phyloP scores from a whole-genome alignment of 2,888 invertebrate species.

The Drosophila anceps region DNA sequence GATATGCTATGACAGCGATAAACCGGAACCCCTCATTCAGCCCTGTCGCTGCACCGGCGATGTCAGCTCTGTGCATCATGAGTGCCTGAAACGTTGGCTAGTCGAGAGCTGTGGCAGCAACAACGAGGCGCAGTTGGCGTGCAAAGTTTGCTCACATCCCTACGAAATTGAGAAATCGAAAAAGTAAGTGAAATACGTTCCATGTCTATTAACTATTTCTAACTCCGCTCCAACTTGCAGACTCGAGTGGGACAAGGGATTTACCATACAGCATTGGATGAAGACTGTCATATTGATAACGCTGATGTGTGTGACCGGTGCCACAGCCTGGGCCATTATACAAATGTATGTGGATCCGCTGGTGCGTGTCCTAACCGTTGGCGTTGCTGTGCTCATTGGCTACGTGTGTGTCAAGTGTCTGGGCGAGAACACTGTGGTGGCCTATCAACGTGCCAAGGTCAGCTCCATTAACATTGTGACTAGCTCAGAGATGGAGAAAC shows the following conservation, averaged over 20 bases:
- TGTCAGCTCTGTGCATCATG: conserved; percentile 96
- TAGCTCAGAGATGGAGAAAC: conserved; percentile 83
- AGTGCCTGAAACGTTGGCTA: conserved; percentile 95
- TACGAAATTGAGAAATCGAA: conserved; percentile 92
- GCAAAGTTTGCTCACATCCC: conserved; percentile 94
- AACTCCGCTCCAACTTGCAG: conserved; percentile 77
- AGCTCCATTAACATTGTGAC: conserved; percentile 92
- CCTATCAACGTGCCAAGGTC: conserved; percentile 96
- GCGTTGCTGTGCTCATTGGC: conserved; percentile 92
- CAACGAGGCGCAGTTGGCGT: conserved; percentile 89
- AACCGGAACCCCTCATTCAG: conserved; percentile 93
- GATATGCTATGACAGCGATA: conserved; percentile 96
- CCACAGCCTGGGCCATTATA: conserved; percentile 92
- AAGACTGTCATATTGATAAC: conserved; percentile 93
- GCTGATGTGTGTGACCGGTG: conserved; percentile 91
- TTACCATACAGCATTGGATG: conserved; percentile 93
- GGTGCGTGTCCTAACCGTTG: conserved; percentile 92
- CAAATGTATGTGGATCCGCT: conserved; percentile 92
- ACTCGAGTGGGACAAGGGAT: conserved; percentile 93
- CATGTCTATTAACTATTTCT: background rate
- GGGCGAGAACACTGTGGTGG: conserved; percentile 94
- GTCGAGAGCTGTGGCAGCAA: conserved; percentile 92
- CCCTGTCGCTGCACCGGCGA: conserved; percentile 97
- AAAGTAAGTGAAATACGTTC: conserved; percentile 85
- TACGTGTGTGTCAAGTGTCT: conserved; percentile 95